These are phyloP conservation scores for Drosophila sordidapex DNA, from an alignment of 2,888 invertebrate species.

Conservation along the genomic window DNA sequence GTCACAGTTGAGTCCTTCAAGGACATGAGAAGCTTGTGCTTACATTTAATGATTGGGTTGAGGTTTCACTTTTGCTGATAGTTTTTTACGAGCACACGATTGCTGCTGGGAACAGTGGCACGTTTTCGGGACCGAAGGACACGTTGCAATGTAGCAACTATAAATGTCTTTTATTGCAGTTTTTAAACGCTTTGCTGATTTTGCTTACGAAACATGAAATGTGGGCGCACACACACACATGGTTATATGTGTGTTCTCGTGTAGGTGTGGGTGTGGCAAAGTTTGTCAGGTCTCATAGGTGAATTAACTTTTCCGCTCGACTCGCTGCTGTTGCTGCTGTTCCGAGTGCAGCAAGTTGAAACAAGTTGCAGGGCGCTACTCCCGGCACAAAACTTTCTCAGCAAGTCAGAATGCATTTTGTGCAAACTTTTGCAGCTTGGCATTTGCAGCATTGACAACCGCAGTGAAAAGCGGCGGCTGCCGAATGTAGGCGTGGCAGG, in stretches of 20 bases:
- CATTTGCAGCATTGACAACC: slow-evolving; percentile 67
- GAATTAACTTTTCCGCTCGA: slow-evolving; percentile 78
- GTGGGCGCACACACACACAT: slow-evolving; percentile 19
- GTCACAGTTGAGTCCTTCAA: slow-evolving; percentile 25
- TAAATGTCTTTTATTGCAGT: slow-evolving; percentile 78
- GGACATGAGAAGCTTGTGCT: slow-evolving; percentile 24
- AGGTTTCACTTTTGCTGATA: slow-evolving; percentile 57
- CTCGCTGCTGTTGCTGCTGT: slow-evolving; percentile 48
- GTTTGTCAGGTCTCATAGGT: slow-evolving; percentile 79
- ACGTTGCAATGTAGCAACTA: slow-evolving; percentile 61
- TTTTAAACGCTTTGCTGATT: slow-evolving; percentile 80
- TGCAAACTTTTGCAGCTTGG: slow-evolving; percentile 60
- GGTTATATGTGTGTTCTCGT: slow-evolving; percentile 19
- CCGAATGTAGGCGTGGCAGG: slow-evolving; percentile 37
- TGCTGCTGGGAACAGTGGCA: slow-evolving; percentile 42
- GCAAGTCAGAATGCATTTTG: slow-evolving; percentile 78
- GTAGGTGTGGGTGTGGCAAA: slow-evolving; percentile 54
- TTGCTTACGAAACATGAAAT: slow-evolving; percentile 70
- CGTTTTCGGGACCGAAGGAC: slow-evolving; percentile 48
- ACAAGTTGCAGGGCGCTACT: slow-evolving; percentile 46
- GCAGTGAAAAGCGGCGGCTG: slow-evolving; percentile 41
- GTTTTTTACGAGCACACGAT: slow-evolving; percentile 58
- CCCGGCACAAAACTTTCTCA: slow-evolving; percentile 62
- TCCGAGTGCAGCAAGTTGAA: slow-evolving; percentile 35
- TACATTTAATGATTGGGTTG: slow-evolving; percentile 60